A percentile compares a stretch with the other conserved stretches of the same genome.
phyloP scores from a whole-genome alignment of 2,113 vertebrate species.

The Lasiurus borealis region DNA sequence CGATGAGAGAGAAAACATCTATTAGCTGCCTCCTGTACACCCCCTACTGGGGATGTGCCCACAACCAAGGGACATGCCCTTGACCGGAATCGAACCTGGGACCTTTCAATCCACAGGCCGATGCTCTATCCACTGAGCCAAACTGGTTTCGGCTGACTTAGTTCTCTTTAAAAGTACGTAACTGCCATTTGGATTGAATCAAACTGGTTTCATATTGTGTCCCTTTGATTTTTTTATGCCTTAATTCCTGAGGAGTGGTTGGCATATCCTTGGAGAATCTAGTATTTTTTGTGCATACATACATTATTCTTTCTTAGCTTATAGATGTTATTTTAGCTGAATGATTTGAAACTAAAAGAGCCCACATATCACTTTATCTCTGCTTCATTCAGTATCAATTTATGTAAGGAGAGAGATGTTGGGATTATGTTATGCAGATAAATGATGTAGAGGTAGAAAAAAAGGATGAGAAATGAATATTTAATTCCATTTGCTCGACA shows the following conservation, averaged over 20 bases:
- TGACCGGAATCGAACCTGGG: too few species aligned
- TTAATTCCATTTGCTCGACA: slow-evolving; percentile 19
- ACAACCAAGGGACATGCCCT: too few species aligned
- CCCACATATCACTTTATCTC: not conserved
- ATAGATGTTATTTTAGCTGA: slow-evolving; percentile 27
- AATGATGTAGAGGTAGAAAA: not conserved
- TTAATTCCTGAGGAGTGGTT: not conserved
- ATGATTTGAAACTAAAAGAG: not conserved
- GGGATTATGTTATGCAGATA: not conserved
- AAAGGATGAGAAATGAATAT: not conserved
- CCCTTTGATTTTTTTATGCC: slow-evolving; percentile 49
- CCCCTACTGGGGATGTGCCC: too few species aligned
- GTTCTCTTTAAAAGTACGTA: slow-evolving; percentile 45
- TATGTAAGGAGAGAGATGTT: not conserved
- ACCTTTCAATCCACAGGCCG: too few species aligned
- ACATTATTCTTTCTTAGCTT: slow-evolving; percentile 39
- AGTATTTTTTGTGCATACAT: not conserved
- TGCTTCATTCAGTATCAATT: not conserved
- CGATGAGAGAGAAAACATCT: too few species aligned
- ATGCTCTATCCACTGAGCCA: too few species aligned
- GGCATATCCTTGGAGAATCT: slow-evolving; percentile 10
- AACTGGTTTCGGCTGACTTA: not conserved
- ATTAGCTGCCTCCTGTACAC: too few species aligned
- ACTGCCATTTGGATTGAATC: not conserved
- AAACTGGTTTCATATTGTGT: slow-evolving; percentile 4